Evolutionary conservation across 2,888 invertebrate species (phyloP).

Genomic region (Phalera bucephala): DNA sequence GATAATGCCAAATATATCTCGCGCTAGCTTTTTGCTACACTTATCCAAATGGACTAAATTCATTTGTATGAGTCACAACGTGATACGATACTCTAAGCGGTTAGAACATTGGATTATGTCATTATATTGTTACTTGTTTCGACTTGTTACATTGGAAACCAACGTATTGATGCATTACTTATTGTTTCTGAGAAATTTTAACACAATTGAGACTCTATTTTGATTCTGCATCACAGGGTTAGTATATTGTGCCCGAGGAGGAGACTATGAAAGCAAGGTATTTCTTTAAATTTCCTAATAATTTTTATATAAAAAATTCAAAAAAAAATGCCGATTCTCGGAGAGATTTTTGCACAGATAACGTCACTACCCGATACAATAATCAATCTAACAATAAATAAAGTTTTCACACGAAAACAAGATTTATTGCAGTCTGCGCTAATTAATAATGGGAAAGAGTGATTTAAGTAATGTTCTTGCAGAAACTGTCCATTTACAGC

Average conservation of each 20-base stretch:
- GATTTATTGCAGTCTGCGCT: too few species aligned
- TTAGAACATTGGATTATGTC: conserved; percentile 58
- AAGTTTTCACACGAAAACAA: too few species aligned
- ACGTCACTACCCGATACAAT: too few species aligned
- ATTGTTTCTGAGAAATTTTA: conserved; percentile 38
- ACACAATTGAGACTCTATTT: conserved; percentile 30
- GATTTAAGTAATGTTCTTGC: too few species aligned
- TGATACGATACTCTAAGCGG: conserved; percentile 51
- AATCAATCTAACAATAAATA: too few species aligned
- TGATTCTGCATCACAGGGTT: conserved; percentile 7
- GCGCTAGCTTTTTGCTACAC: conserved; percentile 27
- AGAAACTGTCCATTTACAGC: too few species aligned
- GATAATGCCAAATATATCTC: conserved; percentile 21
- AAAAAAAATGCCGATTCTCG: too few species aligned
- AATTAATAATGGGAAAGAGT: too few species aligned
- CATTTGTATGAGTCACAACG: conserved; percentile 58
- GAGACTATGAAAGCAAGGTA: not conserved
- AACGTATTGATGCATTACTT: too few species aligned
- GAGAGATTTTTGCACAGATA: too few species aligned
- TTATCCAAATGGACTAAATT: conserved; percentile 36
- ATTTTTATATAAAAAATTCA: not conserved
- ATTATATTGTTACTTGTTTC: conserved; percentile 62
- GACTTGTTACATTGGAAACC: conserved; percentile 48
- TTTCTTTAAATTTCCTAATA: not conserved
- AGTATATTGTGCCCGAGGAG: too few species aligned